phyloP scores from a whole-genome alignment of 1,140 invertebrate species.

The Ostrea edulis region DNA sequence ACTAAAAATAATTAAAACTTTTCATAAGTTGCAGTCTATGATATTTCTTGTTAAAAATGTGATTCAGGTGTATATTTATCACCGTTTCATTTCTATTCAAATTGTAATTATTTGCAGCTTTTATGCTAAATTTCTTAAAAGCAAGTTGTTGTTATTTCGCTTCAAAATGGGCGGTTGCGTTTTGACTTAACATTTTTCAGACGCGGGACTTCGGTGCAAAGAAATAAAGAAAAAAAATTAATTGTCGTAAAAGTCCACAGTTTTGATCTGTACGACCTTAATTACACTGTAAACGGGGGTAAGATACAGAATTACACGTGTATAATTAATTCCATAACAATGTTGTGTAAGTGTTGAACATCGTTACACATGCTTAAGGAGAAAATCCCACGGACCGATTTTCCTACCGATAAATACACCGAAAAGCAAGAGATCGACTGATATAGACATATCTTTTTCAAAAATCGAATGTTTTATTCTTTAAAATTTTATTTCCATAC shows the following conservation, averaged over 20 bases:
- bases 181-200: conserved; percentile 29
- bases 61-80: neutral
- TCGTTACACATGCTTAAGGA: neutral
- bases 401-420: neutral
- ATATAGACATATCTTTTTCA: neutral
- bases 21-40: too few relatives aligned
- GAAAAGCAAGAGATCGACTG: neutral
- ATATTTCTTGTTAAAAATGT: too few relatives aligned
- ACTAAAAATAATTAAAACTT: too few relatives aligned
- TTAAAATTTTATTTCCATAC: neutral
- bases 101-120: neutral
- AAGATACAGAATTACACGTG: conserved; percentile 7
- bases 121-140: neutral
- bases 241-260: conserved; percentile 22
- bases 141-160: neutral
- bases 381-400: conserved; percentile 12
- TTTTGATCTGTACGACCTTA: conserved; percentile 30
- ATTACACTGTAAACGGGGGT: conserved; percentile 5
- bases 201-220: conserved; percentile 25
- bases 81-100: neutral
- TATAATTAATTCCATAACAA: conserved; percentile 21
- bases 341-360: conserved; percentile 22
- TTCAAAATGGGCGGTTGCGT: conserved; percentile 21
- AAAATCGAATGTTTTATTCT: neutral
- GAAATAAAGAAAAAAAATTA: conserved; percentile 18